Conservation (phyloP, 2,888 invertebrate species). For the Euzophera pinguis region DNA sequence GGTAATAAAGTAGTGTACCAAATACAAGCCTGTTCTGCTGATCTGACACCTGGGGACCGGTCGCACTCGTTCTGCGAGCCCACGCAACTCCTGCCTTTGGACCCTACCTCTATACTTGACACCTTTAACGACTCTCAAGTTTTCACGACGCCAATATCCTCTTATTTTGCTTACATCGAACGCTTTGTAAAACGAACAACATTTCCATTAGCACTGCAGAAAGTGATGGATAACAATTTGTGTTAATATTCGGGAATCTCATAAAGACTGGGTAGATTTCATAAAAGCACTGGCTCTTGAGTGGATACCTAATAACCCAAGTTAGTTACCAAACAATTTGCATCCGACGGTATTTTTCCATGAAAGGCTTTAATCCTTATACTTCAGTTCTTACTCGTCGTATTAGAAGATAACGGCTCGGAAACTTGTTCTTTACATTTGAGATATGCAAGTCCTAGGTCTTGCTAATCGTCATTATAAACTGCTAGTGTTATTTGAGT, state of each 20-base stretch:
- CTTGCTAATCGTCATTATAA: slow-evolving; percentile 3
- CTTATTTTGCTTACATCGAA: slow-evolving; percentile 22
- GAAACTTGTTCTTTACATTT: slow-evolving; percentile 4
- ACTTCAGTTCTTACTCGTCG: slow-evolving; percentile 32
- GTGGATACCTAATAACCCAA: slow-evolving; percentile 54
- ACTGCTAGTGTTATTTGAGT: not conserved
- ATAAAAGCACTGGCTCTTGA: slow-evolving; percentile 47
- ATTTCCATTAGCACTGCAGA: not conserved
- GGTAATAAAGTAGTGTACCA: slow-evolving; percentile 3
- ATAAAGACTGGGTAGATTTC: slow-evolving; percentile 24
- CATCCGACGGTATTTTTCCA: slow-evolving; percentile 54
- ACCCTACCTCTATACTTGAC: slow-evolving; percentile 40
- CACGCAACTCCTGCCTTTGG: slow-evolving; percentile 58
- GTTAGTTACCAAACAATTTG: slow-evolving; percentile 62
- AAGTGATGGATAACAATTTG: slow-evolving; percentile 25
- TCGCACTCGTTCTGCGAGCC: slow-evolving; percentile 68
- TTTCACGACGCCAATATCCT: slow-evolving; percentile 17
- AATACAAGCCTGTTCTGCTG: slow-evolving; percentile 50
- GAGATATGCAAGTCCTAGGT: slow-evolving; percentile 1
- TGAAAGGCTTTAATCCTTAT: slow-evolving; percentile 33
- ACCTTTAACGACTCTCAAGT: slow-evolving; percentile 16
- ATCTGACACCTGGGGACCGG: slow-evolving; percentile 73
- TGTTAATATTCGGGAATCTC: not conserved
- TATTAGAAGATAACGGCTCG: slow-evolving; percentile 39
- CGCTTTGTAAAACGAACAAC: not conserved